A percentile compares a stretch with the other conserved stretches of the same genome.
Conservation (phyloP, 2,113 vertebrate genomes). For the Eublepharis macularius region DNA sequence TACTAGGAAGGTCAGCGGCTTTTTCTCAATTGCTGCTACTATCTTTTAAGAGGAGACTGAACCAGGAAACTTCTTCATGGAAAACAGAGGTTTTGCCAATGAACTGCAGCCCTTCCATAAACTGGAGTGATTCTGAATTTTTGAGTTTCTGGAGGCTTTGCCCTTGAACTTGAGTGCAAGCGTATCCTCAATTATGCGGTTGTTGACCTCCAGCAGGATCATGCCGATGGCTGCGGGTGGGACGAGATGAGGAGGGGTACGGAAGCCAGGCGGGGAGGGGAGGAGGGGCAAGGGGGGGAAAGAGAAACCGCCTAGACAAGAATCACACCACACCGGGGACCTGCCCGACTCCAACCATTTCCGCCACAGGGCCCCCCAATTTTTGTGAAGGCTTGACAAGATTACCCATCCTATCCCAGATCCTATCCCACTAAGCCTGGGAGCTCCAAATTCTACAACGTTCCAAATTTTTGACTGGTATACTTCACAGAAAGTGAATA, state of each 20-base stretch:
- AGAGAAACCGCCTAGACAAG: constrained; percentile 58
- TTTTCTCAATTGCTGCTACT: too few relatives aligned
- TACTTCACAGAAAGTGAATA: not conserved
- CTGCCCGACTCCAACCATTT: constrained; percentile 65
- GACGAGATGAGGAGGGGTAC: not conserved
- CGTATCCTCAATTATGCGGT: constrained; percentile 97
- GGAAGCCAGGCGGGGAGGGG: constrained; percentile 34
- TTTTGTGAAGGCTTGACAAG: too few relatives aligned
- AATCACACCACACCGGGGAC: constrained; percentile 60
- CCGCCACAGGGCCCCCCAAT: constrained; percentile 38
- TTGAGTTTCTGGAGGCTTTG: constrained; percentile 91
- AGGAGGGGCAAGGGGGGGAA: constrained; percentile 53
- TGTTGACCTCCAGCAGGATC: constrained; percentile 98
- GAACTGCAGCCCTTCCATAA: too few relatives aligned
- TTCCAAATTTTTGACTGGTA: not conserved
- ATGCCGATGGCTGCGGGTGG: constrained; percentile 76
- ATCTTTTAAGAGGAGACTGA: too few relatives aligned
- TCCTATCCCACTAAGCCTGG: not conserved
- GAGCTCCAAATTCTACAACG: not conserved
- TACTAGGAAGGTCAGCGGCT: too few relatives aligned
- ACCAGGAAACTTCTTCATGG: too few relatives aligned
- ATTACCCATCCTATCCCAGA: too few relatives aligned
- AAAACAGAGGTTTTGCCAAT: too few relatives aligned
- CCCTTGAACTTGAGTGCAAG: constrained; percentile 92
- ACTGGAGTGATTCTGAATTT: too few relatives aligned